Evolutionary conservation across 2,113 vertebrate species (phyloP).

Genomic region (Pelmatolapia mariae): DNA sequence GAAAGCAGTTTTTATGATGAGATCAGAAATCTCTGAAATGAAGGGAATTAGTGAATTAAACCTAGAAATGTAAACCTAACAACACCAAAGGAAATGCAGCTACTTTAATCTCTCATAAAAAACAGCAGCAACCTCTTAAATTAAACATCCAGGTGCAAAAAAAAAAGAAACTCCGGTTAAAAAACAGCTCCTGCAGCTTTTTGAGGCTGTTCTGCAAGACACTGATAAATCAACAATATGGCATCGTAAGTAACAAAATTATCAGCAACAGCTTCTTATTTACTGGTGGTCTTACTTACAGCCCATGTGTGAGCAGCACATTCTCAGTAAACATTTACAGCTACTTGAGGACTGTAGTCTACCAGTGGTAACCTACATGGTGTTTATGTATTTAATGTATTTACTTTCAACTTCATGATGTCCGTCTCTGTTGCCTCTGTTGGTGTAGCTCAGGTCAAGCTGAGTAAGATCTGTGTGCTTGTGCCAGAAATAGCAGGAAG

Average conservation of each 20-base stretch:
- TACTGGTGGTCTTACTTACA: neutral
- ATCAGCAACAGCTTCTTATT: conserved; percentile 17
- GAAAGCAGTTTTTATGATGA: neutral
- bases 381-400: neutral
- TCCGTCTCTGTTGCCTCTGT: neutral
- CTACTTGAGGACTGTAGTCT: neutral
- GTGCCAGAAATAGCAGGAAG: neutral
- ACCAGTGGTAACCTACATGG: neutral
- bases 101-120: conserved; percentile 8
- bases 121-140: neutral
- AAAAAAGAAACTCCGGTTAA: neutral
- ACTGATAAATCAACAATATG: conserved; percentile 19
- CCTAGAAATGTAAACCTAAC: neutral
- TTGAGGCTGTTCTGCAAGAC: neutral
- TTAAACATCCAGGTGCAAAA: conserved; percentile 1
- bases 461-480: neutral
- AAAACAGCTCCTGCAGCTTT: neutral
- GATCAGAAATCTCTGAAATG: neutral
- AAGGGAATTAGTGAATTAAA: neutral
- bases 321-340: neutral
- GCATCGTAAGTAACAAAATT: conserved; percentile 13
- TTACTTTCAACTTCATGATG: neutral
- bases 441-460: neutral
- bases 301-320: neutral
- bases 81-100: neutral